Base-by-base conservation (phyloP, 2,797 vertebrate genomes). In the Coilia nasus region DNA sequence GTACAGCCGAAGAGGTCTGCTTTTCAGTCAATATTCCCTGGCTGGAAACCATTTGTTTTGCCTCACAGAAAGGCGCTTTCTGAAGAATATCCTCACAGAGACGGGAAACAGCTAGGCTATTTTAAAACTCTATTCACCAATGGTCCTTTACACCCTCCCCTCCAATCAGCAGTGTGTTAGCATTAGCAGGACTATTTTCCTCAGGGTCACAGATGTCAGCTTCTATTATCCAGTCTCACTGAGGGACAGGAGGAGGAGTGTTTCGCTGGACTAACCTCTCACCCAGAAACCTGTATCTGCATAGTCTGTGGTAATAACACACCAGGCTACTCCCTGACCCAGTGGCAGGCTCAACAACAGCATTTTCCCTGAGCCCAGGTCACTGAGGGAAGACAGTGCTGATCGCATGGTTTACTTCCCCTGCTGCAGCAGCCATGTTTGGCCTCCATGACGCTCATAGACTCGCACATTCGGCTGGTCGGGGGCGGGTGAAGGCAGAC, bases 361-460 rank as follows among this genome's bases (percentile, higher is more conserved):
- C 71, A 21, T 78, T 35, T 44, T 35, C 71, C 31, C 35, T 78
- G 71, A 41, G 71, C 71, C 71, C 19, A 35, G 41, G 31, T 78
- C 71, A 78, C 44, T 44, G 71, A 78, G 71, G 71, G 71, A 44
- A 44, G 41, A 78, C 71, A 78, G 44, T 31, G 19, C 35, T 10
- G 71, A 78, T 78, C 71, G 41, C 71, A 78, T 78, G 71, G 35
- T 21, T 78, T 14, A 78, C 35, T 78, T 78, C 71, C 71, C 71
- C 17, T 78, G 31, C 31, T 44, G 19, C 41, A 44, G 41, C 31
- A 44, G 71, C 35, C 71, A 41, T 44, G 71, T 21, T 44, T 19
- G 31, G 31, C 17, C 31, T 78, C 71, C 9, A 19, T n/a, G 35
- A 78, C 71, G 44, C 71, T 31, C 35, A 14, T 7, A 17, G 35